phyloP scores from a whole-genome alignment of 2,113 vertebrate species.

The Himantopus leucocephalus region DNA sequence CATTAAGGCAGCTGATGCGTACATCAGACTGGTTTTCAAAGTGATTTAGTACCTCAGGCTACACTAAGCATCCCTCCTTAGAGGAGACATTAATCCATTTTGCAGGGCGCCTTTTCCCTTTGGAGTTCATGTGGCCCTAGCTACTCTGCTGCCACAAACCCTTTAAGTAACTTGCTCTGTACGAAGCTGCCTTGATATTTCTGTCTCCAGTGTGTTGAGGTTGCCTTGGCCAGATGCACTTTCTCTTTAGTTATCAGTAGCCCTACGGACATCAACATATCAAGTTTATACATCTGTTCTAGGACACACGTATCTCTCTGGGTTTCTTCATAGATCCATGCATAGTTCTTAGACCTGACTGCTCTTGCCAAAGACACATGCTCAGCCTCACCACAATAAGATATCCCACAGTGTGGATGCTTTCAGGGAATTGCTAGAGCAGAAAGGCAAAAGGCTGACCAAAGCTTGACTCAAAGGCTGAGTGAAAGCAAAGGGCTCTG shows the following conservation, averaged over 20 bases:
- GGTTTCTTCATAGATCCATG: background rate
- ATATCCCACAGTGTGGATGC: background rate
- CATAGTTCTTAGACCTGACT: background rate
- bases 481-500: background rate
- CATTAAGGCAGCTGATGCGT: background rate
- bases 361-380: background rate
- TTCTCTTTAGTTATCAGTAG: background rate
- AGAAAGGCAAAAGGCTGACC: background rate
- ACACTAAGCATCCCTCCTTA: background rate
- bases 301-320: background rate
- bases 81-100: background rate
- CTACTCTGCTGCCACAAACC: background rate
- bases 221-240: background rate
- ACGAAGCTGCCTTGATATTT: background rate
- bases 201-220: background rate
- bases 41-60: slow-evolving; percentile 16
- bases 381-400: background rate
- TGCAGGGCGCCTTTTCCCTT: background rate
- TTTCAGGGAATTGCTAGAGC: background rate
- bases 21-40: slow-evolving; percentile 1
- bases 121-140: background rate
- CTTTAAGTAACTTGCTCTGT: background rate
- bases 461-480: background rate
- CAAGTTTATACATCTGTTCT: background rate
- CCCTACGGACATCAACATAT: background rate